These are phyloP conservation scores for Temnothorax rugatulus DNA, from an alignment of 2,888 invertebrate species.

Conservation along the genomic window DNA sequence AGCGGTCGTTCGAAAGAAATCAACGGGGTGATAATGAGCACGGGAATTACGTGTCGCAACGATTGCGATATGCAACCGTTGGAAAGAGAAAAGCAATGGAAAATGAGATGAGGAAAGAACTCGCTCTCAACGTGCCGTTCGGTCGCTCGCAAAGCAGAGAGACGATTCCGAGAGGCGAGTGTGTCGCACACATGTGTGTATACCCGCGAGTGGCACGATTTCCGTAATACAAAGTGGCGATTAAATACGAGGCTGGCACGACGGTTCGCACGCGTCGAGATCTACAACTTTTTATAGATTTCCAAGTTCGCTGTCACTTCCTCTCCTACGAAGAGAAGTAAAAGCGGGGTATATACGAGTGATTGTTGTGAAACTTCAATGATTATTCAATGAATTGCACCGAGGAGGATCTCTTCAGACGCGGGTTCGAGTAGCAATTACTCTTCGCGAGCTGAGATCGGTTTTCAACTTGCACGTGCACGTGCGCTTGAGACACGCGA, in stretches of 20 bases:
- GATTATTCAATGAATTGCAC: slow-evolving; percentile 21
- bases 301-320: not conserved
- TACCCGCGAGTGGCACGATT: not conserved
- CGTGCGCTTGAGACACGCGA: not conserved
- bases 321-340: not conserved
- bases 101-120: not conserved
- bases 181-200: not conserved
- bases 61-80: not conserved
- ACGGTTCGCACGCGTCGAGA: not conserved
- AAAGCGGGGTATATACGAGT: not conserved
- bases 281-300: slow-evolving; percentile 22
- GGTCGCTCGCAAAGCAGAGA: slow-evolving; percentile 5
- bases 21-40: slow-evolving; percentile 11
- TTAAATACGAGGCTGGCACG: not conserved
- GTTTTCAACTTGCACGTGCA: not conserved
- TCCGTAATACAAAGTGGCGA: not conserved
- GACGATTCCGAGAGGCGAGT: not conserved
- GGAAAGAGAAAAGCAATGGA: slow-evolving; percentile 11
- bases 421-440: not conserved
- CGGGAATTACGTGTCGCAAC: not conserved
- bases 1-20: not conserved
- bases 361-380: not conserved
- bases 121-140: not conserved
- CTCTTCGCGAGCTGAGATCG: not conserved
- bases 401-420: not conserved